A percentile compares a stretch with the other conserved stretches of the same genome.
These are phyloP conservation scores for Phoebastria nigripes DNA, from an alignment of 2,797 vertebrate species.

Conservation along the genomic window DNA sequence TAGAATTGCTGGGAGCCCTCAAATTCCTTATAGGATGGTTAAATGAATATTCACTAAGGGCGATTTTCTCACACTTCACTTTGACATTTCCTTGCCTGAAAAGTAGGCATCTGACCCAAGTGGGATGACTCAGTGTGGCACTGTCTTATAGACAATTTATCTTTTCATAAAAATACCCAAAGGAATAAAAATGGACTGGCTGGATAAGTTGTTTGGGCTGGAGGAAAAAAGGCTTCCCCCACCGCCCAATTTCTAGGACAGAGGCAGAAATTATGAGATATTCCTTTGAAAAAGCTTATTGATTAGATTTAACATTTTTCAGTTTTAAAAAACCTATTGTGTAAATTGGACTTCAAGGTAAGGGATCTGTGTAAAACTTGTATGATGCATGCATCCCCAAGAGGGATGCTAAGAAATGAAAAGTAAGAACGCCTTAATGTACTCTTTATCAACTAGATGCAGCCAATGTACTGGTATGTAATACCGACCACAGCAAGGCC, in stretches of 20 bases:
- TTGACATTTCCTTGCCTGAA: not conserved
- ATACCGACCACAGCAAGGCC: not conserved
- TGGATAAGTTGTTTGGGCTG: not conserved
- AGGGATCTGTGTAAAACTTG: not conserved
- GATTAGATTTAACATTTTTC: not conserved
- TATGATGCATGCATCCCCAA: not conserved
- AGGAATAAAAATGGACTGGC: not conserved
- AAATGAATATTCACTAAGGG: not conserved
- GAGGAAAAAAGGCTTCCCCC: not conserved
- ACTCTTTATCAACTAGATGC: not conserved
- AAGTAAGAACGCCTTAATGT: not conserved
- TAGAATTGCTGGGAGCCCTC: not conserved
- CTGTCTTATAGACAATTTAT: not conserved
- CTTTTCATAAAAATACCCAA: not conserved
- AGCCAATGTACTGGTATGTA: not conserved
- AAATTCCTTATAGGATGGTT: not conserved
- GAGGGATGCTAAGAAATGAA: not conserved
- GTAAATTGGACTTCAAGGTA: not conserved
- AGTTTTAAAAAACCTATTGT: not conserved
- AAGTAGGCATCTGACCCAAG: not conserved
- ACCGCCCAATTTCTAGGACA: not conserved
- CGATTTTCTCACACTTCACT: not conserved
- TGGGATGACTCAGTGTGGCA: not conserved
- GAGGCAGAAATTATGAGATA: not conserved
- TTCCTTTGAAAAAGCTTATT: not conserved